Base-by-base conservation (phyloP, 2,113 vertebrate species). In the Elephantulus edwardii region DNA sequence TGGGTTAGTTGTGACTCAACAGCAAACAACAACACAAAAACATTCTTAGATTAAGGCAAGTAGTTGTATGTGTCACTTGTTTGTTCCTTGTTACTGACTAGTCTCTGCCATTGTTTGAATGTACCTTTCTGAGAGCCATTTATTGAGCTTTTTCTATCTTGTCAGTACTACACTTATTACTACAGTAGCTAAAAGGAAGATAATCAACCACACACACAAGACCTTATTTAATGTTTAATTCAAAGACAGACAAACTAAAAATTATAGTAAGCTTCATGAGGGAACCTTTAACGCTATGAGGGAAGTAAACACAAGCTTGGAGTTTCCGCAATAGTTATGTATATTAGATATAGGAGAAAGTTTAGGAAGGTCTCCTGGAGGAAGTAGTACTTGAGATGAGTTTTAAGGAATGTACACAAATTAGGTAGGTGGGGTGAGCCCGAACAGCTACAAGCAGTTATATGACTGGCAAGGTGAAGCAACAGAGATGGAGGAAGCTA, bases 291-390 rank as follows among this genome's bases (percentile, higher is more conserved):
- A n/a, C 44, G 6, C 40, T 44, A 0, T 60, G 75, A 70, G 4
- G 35, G 33, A 84, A 6, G 26, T 42, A 76, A 76, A 71, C 28
- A 78, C 0, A 48, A 33, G 24, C 83, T 54, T 22, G 40, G 46
- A 92, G n/a, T 4, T 28, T 71, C 71, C 50, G 52, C 10, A 62
- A 90, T 90, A 26, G 83, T 17, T 64, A 35, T 46, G 38, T 48
- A 71, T 64, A 58, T 81, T 33, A 88, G 44, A 38, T 33, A 46
- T 56, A 24, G 11, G 12, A 9, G 19, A 19, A 75, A 19, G 58
- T 26, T 89, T 35, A 68, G n/a, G 33, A 89, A 93, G 78, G 62
- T 50, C 74, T 89, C 48, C 40, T 72, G 7, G 42, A 80, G 33
- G 26, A 72, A 84, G 8, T 30, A 58, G 62, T 50, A 1, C 22